phyloP scores from a whole-genome alignment of 2,797 vertebrate species.

The Neostethus bicornis region DNA sequence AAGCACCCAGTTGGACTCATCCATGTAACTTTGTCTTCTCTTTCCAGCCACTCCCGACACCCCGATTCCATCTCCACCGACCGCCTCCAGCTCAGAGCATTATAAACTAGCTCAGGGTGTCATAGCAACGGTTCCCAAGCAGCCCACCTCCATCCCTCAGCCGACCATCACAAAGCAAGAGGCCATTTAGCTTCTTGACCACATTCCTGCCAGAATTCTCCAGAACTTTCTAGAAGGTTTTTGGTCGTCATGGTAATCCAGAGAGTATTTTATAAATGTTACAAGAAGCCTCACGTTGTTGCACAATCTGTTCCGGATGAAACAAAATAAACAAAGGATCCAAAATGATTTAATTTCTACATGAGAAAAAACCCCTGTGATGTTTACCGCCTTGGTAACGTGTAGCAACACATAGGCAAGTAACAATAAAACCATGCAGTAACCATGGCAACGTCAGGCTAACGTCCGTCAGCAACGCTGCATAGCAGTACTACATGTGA shows the following conservation, averaged over 20 bases:
- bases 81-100: slow-evolving; percentile 92
- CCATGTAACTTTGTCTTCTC: background rate
- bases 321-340: slow-evolving; percentile 42
- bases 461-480: too few relatives aligned
- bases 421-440: too few relatives aligned
- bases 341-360: slow-evolving; percentile 14
- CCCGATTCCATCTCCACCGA: slow-evolving; percentile 94
- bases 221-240: slow-evolving; percentile 45
- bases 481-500: too few relatives aligned
- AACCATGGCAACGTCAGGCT: too few relatives aligned
- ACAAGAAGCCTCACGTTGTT: slow-evolving; percentile 73
- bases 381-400: too few relatives aligned
- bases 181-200: slow-evolving; percentile 82
- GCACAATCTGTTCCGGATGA: slow-evolving; percentile 72
- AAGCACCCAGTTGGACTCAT: too few relatives aligned
- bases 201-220: too few relatives aligned
- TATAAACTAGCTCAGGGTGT: slow-evolving; percentile 95
- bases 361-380: background rate
- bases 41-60: slow-evolving; percentile 95
- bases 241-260: slow-evolving; percentile 56
- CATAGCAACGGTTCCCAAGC: slow-evolving; percentile 91
- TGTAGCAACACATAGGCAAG: too few relatives aligned
- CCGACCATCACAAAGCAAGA: slow-evolving; percentile 97
- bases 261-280: slow-evolving; percentile 78
- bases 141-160: slow-evolving; percentile 89